Percentiles rank a stretch among this genome's conserved stretches.
Conservation (phyloP, 1,140 invertebrate species). For the Chlorops oryzae region DNA sequence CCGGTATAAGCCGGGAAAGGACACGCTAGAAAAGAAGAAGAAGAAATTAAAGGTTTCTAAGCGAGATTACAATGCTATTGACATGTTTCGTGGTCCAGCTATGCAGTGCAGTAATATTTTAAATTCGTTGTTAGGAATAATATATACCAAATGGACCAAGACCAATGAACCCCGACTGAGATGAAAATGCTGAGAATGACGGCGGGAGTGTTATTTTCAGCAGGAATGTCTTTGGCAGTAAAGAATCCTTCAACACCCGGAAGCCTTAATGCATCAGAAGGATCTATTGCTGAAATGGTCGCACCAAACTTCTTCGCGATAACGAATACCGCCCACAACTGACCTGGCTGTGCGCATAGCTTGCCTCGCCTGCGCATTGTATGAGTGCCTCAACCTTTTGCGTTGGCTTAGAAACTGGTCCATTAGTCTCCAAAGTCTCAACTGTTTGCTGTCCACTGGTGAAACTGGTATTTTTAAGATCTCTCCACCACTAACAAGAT, state of each 20-base stretch:
- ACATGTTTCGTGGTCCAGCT: too few species aligned
- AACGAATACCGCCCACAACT: constrained; percentile 64
- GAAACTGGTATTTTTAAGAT: constrained; percentile 58
- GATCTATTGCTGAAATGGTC: constrained; percentile 53
- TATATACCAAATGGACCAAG: too few species aligned
- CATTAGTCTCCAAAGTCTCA: constrained; percentile 58
- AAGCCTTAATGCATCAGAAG: constrained; percentile 54
- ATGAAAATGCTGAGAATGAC: too few species aligned
- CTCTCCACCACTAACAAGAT: constrained; percentile 49
- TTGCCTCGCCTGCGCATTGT: constrained; percentile 64
- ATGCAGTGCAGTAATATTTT: too few species aligned
- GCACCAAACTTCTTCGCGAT: constrained; percentile 52
- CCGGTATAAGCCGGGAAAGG: too few species aligned
- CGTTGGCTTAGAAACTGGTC: constrained; percentile 66
- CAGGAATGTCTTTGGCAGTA: constrained; percentile 65
- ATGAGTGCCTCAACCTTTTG: constrained; percentile 62
- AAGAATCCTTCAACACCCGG: constrained; percentile 62
- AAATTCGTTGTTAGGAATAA: too few species aligned
- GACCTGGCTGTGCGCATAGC: constrained; percentile 53
- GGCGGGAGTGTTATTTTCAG: constrained; percentile 36
- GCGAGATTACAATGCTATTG: too few species aligned
- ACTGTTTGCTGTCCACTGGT: constrained; percentile 61
- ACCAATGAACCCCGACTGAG: too few species aligned
- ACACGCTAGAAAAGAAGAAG: too few species aligned
- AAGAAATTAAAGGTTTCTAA: too few species aligned